phyloP scores from a whole-genome alignment of 2,888 invertebrate species.

The Priocnemis perturbator region DNA sequence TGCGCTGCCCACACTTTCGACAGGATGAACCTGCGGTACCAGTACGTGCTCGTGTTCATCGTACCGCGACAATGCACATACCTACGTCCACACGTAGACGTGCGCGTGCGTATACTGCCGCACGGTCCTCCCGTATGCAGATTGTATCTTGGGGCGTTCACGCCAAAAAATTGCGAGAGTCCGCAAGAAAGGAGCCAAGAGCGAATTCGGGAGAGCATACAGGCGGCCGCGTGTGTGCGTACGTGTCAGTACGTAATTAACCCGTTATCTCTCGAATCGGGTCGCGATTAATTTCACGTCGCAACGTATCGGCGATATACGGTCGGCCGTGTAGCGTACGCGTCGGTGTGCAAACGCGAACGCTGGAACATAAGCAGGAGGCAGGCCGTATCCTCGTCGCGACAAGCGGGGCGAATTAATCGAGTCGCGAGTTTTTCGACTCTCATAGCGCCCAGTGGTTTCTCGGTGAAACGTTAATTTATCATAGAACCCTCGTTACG shows the following conservation, averaged over 20 bases:
- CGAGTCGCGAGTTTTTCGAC: neutral
- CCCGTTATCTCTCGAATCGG: slow-evolving; percentile 62
- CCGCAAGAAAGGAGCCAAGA: slow-evolving; percentile 16
- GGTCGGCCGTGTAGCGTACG: slow-evolving; percentile 15
- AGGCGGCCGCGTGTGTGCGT: neutral
- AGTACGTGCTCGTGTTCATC: too few relatives aligned
- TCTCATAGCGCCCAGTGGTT: neutral
- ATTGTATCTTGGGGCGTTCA: slow-evolving; percentile 48
- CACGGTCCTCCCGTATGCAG: slow-evolving; percentile 10
- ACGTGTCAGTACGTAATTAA: slow-evolving; percentile 57
- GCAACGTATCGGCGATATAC: slow-evolving; percentile 44
- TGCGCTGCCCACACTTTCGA: slow-evolving; percentile 32
- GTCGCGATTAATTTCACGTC: slow-evolving; percentile 69
- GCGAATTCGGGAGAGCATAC: slow-evolving; percentile 5
- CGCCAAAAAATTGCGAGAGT: slow-evolving; percentile 31
- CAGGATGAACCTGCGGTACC: too few relatives aligned
- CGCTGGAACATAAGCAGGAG: too few relatives aligned
- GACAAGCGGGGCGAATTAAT: neutral
- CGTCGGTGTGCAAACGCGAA: neutral
- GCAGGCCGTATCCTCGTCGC: too few relatives aligned
- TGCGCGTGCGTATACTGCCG: neutral
- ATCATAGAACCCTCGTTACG: neutral
- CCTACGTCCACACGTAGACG: neutral
- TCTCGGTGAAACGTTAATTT: neutral
- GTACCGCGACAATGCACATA: slow-evolving; percentile 1